Evolutionary conservation across 2,888 invertebrate genomes (phyloP), one percentile per base, ranked within the genome.

Genomic region (Cyrtodaria siliqua): DNA sequence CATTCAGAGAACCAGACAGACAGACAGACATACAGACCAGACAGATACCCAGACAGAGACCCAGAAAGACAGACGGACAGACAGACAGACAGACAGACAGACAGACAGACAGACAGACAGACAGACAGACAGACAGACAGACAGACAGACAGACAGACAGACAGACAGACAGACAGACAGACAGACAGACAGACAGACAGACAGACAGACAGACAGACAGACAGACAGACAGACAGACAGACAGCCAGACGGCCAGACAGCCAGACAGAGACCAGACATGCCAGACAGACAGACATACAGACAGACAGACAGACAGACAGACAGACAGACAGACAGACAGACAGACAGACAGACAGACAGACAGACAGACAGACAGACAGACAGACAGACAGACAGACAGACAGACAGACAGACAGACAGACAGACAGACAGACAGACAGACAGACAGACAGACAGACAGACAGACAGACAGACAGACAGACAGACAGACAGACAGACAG

Each of bases 41-140:
- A n/a, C n/a, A n/a, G n/a, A n/a, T n/a, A n/a, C n/a, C n/a, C n/a
- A n/a, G n/a, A n/a, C n/a, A n/a, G n/a, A n/a, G n/a, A n/a, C n/a
- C n/a, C n/a, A n/a, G n/a, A n/a, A n/a, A n/a, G n/a, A n/a, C n/a
- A n/a, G n/a, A n/a, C n/a, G n/a, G n/a, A n/a, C n/a, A n/a, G n/a
- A n/a, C n/a, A n/a, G n/a, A n/a, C n/a, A n/a, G n/a, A n/a, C n/a
- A n/a, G n/a, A 9, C 9, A n/a, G 9, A 40, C 40, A 40, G 40
- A 40, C 40, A 40, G 40, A 40, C 40, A 40, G 40, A 40, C 40
- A 40, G 40, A 40, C 40, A 40, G 40, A 40, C 40, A 40, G 40
- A 40, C 40, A 40, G 40, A 40, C 40, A 40, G 40, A 40, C 40
- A 40, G 40, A 40, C 40, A 40, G 40, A 40, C 40, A 40, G 40